Percentiles rank a stretch among this genome's conserved stretches.
phyloP scores from a whole-genome alignment of 2,888 invertebrate genomes.

The Rotaria socialis region DNA sequence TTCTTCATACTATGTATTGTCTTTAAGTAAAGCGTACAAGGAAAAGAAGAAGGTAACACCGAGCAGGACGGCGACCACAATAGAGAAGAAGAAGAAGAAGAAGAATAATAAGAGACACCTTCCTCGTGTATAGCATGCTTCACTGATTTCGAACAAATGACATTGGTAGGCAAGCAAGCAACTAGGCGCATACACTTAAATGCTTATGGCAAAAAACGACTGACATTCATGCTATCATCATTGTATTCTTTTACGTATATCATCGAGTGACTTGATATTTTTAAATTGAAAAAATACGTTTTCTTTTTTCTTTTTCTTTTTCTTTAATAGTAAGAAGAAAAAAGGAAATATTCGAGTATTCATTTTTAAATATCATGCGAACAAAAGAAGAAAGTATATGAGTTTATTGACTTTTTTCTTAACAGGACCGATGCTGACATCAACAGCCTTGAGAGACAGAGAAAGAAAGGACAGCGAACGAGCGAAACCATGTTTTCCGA shows the following conservation, averaged over 20 bases:
- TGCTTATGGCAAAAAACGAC: background rate
- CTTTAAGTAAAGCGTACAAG: background rate
- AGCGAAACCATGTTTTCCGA: background rate
- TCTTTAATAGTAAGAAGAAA: background rate
- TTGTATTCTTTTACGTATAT: background rate
- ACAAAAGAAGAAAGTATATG: background rate
- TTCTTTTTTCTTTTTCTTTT: background rate
- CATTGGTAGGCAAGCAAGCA: slow-evolving; percentile 13
- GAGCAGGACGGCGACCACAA: background rate
- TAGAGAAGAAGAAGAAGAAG: background rate
- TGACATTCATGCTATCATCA: background rate
- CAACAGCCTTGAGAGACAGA: slow-evolving; percentile 7
- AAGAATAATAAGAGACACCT: slow-evolving; percentile 9
- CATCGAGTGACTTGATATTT: background rate
- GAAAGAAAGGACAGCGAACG: background rate
- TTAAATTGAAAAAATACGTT: background rate
- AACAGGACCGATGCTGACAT: background rate
- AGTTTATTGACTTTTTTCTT: slow-evolving; percentile 22
- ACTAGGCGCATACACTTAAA: background rate
- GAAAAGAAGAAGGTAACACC: background rate
- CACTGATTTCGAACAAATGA: slow-evolving; percentile 21
- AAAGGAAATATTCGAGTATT: background rate
- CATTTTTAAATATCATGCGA: background rate
- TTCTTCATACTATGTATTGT: background rate
- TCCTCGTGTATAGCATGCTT: background rate